Conservation (phyloP, 2,113 vertebrate genomes). For the Cynoglossus semilaevis region DNA sequence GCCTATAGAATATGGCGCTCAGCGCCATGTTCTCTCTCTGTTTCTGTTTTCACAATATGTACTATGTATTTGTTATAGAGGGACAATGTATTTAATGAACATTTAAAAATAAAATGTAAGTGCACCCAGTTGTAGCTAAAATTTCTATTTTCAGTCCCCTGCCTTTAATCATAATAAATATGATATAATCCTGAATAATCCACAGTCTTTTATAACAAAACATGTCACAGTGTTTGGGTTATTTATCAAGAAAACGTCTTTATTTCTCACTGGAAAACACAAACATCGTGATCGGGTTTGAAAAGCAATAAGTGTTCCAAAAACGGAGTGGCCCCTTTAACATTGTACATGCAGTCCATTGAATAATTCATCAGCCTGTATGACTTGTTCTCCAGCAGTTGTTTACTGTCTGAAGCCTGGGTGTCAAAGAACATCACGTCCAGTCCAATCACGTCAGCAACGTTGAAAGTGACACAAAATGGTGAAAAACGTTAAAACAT, state of each 20-base stretch:
- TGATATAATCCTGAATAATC: no score
- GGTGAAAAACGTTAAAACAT: no score
- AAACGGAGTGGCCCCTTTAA: background rate
- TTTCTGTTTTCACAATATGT: no score
- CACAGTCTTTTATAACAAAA: no score
- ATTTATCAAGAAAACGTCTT: background rate
- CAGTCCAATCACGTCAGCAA: background rate
- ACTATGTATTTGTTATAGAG: no score
- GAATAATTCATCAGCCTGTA: background rate
- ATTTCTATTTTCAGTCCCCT: no score
- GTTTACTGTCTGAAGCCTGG: background rate
- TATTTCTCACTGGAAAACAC: background rate
- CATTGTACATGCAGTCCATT: background rate
- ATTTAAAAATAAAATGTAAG: no score
- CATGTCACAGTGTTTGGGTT: background rate
- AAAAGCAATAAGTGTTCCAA: background rate
- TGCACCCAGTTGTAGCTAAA: no score
- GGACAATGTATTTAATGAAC: no score
- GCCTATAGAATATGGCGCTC: no score
- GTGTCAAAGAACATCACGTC: background rate
- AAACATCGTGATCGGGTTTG: background rate
- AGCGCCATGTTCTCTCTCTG: no score
- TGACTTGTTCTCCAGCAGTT: background rate
- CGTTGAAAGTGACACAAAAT: background rate
- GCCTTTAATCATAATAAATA: no score